A percentile compares a stretch with the other conserved stretches of the same genome.
These are phyloP conservation scores for Cricetomys ansorgei DNA, from an alignment of 2,113 vertebrate genomes.

Conservation along the genomic window DNA sequence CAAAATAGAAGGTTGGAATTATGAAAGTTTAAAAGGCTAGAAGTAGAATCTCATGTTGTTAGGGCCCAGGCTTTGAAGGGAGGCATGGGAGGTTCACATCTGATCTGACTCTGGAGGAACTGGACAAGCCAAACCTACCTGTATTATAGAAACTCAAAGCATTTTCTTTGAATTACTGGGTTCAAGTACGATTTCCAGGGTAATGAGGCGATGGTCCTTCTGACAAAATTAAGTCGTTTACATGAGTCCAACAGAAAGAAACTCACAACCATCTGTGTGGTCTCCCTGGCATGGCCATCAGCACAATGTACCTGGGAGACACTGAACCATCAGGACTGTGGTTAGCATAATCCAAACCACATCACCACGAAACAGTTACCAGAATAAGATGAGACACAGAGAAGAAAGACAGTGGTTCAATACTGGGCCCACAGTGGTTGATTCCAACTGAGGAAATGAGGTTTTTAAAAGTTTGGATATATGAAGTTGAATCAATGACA, in stretches of 20 bases:
- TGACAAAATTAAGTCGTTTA: background rate
- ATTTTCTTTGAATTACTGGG: background rate
- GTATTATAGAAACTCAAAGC: background rate
- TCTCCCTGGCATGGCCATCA: background rate
- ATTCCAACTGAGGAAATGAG: background rate
- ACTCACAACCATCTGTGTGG: background rate
- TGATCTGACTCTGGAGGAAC: background rate
- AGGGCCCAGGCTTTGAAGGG: background rate
- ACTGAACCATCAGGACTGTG: background rate
- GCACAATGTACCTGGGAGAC: background rate
- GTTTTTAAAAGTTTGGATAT: background rate
- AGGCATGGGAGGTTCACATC: rapidly evolving
- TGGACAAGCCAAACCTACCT: background rate
- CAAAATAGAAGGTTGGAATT: background rate
- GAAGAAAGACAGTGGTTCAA: background rate
- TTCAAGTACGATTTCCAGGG: background rate
- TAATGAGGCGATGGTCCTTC: background rate
- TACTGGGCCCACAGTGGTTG: background rate
- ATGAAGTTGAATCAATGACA: background rate
- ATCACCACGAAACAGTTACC: background rate
- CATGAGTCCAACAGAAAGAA: background rate
- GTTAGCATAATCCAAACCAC: background rate
- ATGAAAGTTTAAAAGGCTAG: background rate
- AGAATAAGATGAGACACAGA: background rate
- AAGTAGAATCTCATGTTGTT: background rate